These are phyloP conservation scores for Mythimna impura DNA, from an alignment of 2,888 invertebrate species.

Conservation along the genomic window DNA sequence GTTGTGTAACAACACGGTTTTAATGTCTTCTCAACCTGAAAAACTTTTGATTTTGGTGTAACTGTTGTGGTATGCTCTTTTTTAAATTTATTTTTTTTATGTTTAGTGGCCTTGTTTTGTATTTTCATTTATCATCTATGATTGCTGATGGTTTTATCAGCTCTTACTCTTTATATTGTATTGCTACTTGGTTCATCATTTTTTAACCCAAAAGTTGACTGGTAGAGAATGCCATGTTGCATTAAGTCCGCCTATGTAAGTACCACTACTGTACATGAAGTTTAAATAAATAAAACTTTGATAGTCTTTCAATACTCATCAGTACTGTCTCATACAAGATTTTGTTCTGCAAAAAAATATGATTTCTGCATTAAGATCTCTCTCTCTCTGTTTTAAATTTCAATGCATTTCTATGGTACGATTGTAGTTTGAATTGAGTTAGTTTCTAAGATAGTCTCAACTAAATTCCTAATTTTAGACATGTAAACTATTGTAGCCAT, in stretches of 20 bases:
- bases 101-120: slow-evolving; percentile 1
- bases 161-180: neutral
- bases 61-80: slow-evolving; percentile 6
- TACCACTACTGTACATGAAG: no score
- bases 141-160: neutral
- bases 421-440: slow-evolving; percentile 1
- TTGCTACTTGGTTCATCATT: neutral
- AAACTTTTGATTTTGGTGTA: slow-evolving; percentile 31
- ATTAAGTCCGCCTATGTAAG: no score
- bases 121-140: neutral
- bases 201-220: no score
- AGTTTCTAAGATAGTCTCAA: slow-evolving; percentile 18
- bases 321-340: neutral
- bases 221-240: no score
- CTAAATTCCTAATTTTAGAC: slow-evolving; percentile 11
- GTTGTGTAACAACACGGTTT: slow-evolving; percentile 45
- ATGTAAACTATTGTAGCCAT: neutral
- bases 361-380: neutral
- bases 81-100: slow-evolving; percentile 10
- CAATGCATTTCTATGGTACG: neutral
- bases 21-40: slow-evolving; percentile 45
- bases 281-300: no score
- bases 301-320: neutral
- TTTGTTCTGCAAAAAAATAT: neutral
- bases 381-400: neutral